These are phyloP conservation scores for Colostygia pectinataria DNA, from an alignment of 2,888 invertebrate genomes.

Conservation along the genomic window DNA sequence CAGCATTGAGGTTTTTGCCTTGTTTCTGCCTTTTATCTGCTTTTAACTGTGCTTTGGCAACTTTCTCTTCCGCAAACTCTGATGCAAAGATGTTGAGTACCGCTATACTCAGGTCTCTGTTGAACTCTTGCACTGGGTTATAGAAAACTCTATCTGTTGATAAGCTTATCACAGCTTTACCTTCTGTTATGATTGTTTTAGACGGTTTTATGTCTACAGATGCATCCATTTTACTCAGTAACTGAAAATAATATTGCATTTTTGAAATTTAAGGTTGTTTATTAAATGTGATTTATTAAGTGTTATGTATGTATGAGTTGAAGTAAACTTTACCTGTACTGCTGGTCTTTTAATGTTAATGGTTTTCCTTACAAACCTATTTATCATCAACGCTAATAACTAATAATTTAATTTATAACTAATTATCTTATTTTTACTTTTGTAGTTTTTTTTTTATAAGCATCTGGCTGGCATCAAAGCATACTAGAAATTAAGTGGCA, in stretches of 20 bases:
- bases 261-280: too few relatives aligned
- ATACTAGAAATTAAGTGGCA: too few relatives aligned
- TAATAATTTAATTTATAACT: too few relatives aligned
- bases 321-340: background rate
- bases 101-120: constrained; percentile 94
- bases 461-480: too few relatives aligned
- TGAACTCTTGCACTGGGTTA: constrained; percentile 99
- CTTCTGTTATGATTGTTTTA: constrained; percentile 85
- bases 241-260: background rate
- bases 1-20: constrained; percentile 18
- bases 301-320: too few relatives aligned
- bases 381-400: too few relatives aligned
- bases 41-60: constrained; percentile 44
- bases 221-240: constrained; percentile 13
- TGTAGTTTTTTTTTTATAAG: too few relatives aligned
- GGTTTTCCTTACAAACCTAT: background rate
- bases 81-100: constrained; percentile 87
- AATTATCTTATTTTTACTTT: too few relatives aligned
- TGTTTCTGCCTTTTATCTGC: constrained; percentile 41
- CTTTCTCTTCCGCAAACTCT: constrained; percentile 65
- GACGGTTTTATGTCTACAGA: background rate
- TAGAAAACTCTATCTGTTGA: constrained; percentile 94
- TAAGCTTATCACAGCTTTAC: constrained; percentile 89
- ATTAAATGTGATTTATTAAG: too few relatives aligned
- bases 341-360: background rate